Percentiles rank a stretch among this genome's conserved stretches.
These are phyloP conservation scores for Helicoverpa armigera DNA, from an alignment of 1,140 invertebrate species.

Conservation along the genomic window DNA sequence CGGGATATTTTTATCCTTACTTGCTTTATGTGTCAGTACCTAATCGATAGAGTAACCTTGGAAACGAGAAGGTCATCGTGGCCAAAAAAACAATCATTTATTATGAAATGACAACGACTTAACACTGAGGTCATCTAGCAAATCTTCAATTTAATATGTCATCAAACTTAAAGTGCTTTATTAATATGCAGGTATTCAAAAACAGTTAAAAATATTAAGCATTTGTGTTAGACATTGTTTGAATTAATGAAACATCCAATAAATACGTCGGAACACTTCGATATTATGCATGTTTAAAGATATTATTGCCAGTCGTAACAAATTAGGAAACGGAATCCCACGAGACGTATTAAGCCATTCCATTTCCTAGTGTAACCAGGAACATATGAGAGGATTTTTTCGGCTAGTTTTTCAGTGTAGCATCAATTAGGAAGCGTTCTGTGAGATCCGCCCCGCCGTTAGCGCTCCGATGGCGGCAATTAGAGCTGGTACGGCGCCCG, in stretches of 20 bases:
- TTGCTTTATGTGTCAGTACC: constrained; percentile 26
- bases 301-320: constrained; percentile 24
- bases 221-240: constrained; percentile 36
- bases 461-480: constrained; percentile 65
- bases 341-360: constrained; percentile 49
- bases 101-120: constrained; percentile 13
- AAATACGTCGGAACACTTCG: constrained; percentile 18
- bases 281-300: constrained; percentile 18
- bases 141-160: constrained; percentile 28
- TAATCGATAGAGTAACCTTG: constrained; percentile 52
- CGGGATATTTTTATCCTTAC: constrained; percentile 45
- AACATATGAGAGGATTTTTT: constrained; percentile 72
- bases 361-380: constrained; percentile 76
- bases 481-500: constrained; percentile 66
- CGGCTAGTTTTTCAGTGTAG: constrained; percentile 63
- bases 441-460: constrained; percentile 70
- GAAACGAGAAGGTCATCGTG: constrained; percentile 30
- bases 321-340: constrained; percentile 52
- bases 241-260: constrained; percentile 31
- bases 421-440: constrained; percentile 69
- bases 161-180: constrained; percentile 2
- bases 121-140: constrained; percentile 4
- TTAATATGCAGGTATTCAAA: constrained; percentile 18
- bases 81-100: constrained; percentile 7
- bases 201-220: constrained; percentile 22